phyloP scores from a whole-genome alignment of 2,888 invertebrate species.

The Gari tellinella region DNA sequence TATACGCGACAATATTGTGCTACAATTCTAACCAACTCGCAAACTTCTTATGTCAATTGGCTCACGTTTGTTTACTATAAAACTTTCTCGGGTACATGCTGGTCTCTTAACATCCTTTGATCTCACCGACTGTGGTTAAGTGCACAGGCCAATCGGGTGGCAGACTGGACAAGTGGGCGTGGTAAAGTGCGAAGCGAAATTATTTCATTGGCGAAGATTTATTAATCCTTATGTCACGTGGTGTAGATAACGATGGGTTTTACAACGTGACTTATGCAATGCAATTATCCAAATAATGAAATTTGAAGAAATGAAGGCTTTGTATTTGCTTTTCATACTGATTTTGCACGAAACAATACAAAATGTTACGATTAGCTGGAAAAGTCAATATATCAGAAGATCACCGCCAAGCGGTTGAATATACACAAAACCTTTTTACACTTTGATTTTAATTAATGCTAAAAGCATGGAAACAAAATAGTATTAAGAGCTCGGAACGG shows the following conservation, averaged over 20 bases:
- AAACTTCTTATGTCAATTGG: conserved; percentile 74
- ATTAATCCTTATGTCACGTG: conserved; percentile 17
- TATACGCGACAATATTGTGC: conserved; percentile 30
- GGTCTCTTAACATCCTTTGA: conserved; percentile 65
- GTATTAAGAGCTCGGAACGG: too few relatives aligned
- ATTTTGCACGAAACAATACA: too few relatives aligned
- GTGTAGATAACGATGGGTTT: neutral
- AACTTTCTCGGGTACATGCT: conserved; percentile 71
- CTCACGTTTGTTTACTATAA: conserved; percentile 77
- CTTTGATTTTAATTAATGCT: too few relatives aligned
- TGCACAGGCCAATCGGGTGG: conserved; percentile 58
- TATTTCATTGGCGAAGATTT: conserved; percentile 52
- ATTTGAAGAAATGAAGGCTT: too few relatives aligned
- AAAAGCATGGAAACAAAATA: too few relatives aligned
- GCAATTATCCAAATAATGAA: too few relatives aligned
- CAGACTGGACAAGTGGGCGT: conserved; percentile 48
- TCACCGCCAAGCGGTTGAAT: too few relatives aligned
- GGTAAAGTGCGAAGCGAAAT: conserved; percentile 3
- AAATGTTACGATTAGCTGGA: too few relatives aligned
- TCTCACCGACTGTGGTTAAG: conserved; percentile 60
- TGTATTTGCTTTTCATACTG: too few relatives aligned
- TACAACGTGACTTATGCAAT: too few relatives aligned
- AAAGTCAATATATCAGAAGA: too few relatives aligned
- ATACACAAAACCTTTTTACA: too few relatives aligned
- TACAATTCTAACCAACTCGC: conserved; percentile 68